phyloP scores from a whole-genome alignment of 1,140 invertebrate species.

The Drosophila fuyamai region DNA sequence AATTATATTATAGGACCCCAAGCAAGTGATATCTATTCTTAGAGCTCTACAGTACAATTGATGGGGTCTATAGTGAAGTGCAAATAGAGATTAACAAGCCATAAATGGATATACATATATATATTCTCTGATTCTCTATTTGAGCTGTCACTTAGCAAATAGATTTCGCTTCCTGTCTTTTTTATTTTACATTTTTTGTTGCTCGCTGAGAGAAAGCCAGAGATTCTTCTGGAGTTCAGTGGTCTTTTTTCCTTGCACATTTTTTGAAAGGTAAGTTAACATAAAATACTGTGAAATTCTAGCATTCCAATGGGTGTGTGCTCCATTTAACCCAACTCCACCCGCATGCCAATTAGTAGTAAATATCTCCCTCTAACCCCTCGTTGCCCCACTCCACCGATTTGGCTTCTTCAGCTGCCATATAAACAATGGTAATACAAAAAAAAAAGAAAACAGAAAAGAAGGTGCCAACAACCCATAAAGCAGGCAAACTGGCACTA shows the following conservation, averaged over 20 bases:
- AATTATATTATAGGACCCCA: slow-evolving; percentile 20
- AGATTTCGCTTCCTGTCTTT: slow-evolving; percentile 37
- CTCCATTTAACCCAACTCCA: slow-evolving; percentile 29
- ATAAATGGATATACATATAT: slow-evolving; percentile 21
- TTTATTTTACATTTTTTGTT: slow-evolving; percentile 6
- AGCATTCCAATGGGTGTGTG: slow-evolving; percentile 39
- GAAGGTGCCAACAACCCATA: slow-evolving; percentile 7
- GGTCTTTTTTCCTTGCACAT: background rate
- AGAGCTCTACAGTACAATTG: slow-evolving; percentile 31
- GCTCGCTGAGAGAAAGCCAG: slow-evolving; percentile 17
- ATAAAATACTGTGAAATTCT: slow-evolving; percentile 13
- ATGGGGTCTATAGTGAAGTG: slow-evolving; percentile 33
- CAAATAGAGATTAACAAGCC: slow-evolving; percentile 45
- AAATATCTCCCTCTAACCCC: slow-evolving; percentile 24
- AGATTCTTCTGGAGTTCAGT: slow-evolving; percentile 10
- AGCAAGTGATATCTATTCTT: slow-evolving; percentile 36
- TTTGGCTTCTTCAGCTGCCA: slow-evolving; percentile 7
- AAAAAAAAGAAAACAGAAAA: slow-evolving; percentile 5
- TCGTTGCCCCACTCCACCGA: slow-evolving; percentile 6
- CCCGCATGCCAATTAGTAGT: slow-evolving; percentile 53
- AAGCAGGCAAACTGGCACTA: slow-evolving; percentile 1
- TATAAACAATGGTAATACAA: slow-evolving; percentile 30
- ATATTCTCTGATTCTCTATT: slow-evolving; percentile 32
- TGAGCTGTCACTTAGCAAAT: slow-evolving; percentile 34
- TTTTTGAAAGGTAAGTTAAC: background rate